A percentile compares a stretch with the other conserved stretches of the same genome.
Conservation (phyloP, 2,888 invertebrate genomes). For the Lasius fuliginosus region DNA sequence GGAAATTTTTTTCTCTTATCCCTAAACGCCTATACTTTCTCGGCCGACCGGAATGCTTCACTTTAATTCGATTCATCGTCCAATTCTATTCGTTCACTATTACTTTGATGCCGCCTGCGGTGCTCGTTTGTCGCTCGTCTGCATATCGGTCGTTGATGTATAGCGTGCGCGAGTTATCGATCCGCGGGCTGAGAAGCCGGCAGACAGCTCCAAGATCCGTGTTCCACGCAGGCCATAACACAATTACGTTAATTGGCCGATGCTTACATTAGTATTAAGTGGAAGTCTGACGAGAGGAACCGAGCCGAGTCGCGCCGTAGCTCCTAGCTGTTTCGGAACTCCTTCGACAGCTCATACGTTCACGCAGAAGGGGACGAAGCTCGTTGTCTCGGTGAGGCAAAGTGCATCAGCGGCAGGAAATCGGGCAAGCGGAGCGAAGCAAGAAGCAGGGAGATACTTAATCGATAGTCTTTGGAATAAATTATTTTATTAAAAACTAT, state of each 20-base stretch:
- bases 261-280: conserved; percentile 81
- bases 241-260: conserved; percentile 81
- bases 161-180: conserved; percentile 56
- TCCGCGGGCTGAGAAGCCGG: conserved; percentile 53
- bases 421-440: neutral
- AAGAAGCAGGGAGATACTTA: neutral
- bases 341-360: conserved; percentile 45
- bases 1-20: neutral
- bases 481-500: neutral
- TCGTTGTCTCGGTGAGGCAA: neutral
- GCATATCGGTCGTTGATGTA: conserved; percentile 11
- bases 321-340: conserved; percentile 39
- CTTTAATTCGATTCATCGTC: conserved; percentile 21
- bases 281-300: conserved; percentile 67
- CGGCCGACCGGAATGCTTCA: neutral
- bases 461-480: neutral
- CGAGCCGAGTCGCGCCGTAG: conserved; percentile 3
- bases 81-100: conserved; percentile 13
- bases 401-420: conserved; percentile 10
- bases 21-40: neutral
- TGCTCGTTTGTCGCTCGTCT: conserved; percentile 36
- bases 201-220: conserved; percentile 44
- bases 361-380: conserved; percentile 7
- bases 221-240: conserved; percentile 70
- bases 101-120: conserved; percentile 24